Evolutionary conservation across 2,888 invertebrate species (phyloP).

Genomic region (Tiliacea citrago): DNA sequence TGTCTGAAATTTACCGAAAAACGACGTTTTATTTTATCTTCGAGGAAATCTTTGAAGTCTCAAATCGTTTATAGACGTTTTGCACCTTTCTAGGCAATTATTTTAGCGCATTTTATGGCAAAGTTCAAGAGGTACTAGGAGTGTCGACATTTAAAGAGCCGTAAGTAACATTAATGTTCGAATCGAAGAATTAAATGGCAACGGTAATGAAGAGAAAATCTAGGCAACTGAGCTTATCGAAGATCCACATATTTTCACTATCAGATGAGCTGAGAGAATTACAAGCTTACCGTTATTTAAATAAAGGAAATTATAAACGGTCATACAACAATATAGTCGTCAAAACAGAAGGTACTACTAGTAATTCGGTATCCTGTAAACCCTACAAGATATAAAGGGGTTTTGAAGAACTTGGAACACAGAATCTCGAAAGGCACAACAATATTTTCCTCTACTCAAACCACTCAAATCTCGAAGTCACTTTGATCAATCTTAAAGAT

Average conservation of each 20-base stretch:
- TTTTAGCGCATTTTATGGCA: constrained; percentile 51
- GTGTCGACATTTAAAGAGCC: constrained; percentile 48
- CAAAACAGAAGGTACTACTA: not conserved
- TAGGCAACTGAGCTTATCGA: constrained; percentile 14
- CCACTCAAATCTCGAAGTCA: constrained; percentile 26
- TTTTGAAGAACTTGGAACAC: constrained; percentile 1
- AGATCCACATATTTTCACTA: constrained; percentile 27
- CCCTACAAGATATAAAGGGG: not conserved
- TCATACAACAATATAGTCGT: not conserved
- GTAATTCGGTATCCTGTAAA: not conserved
- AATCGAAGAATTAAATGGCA: constrained; percentile 45
- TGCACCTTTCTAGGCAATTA: constrained; percentile 47
- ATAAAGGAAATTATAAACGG: not conserved
- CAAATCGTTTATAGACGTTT: constrained; percentile 22
- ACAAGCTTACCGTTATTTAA: constrained; percentile 7
- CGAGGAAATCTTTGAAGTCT: constrained; percentile 16
- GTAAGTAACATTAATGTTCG: constrained; percentile 42
- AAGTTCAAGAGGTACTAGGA: constrained; percentile 50
- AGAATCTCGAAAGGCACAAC: not conserved
- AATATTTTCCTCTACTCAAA: constrained; percentile 24
- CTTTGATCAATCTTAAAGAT: constrained; percentile 40
- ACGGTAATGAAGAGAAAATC: constrained; percentile 43
- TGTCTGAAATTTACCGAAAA: no score
- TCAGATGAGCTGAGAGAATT: constrained; percentile 18
- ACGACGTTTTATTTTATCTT: constrained; percentile 21